Evolutionary conservation across 2,797 vertebrate species (phyloP).

Genomic region (Nannoperca obscura): DNA sequence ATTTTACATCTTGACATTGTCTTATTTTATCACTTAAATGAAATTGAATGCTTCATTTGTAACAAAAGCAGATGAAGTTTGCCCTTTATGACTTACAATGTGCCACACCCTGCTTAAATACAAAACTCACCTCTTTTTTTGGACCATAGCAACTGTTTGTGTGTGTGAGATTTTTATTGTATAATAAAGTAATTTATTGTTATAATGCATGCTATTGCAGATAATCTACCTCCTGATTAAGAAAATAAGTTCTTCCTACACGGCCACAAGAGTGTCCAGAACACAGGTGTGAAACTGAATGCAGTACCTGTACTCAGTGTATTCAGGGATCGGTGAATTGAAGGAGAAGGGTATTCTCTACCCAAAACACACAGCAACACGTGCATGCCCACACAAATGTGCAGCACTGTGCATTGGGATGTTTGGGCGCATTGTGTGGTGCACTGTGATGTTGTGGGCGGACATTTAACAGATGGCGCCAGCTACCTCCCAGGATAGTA

Average conservation of each 20-base stretch:
- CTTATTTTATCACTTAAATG: not conserved
- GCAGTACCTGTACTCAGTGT: not conserved
- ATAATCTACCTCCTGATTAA: conserved; percentile 6
- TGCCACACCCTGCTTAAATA: not conserved
- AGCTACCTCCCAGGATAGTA: conserved; percentile 79
- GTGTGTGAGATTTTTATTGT: conserved; percentile 8
- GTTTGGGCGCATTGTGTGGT: conserved; percentile 63
- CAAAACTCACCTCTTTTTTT: not conserved
- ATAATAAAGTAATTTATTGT: conserved; percentile 11
- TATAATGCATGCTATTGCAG: not conserved
- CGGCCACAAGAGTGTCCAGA: not conserved
- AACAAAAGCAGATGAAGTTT: not conserved
- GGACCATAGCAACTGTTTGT: not conserved
- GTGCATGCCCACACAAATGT: conserved; percentile 54
- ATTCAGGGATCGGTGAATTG: not conserved
- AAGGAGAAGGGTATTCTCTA: conserved; percentile 22
- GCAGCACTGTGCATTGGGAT: conserved; percentile 48
- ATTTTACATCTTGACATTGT: not conserved
- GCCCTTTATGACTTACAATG: not conserved
- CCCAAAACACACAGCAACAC: conserved; percentile 17
- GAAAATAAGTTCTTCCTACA: not conserved
- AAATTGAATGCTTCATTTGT: not conserved
- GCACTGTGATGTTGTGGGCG: conserved; percentile 77
- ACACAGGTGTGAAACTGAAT: conserved; percentile 11
- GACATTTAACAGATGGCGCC: conserved; percentile 81